phyloP scores from a whole-genome alignment of 2,888 invertebrate genomes.

The Scaeva pyrastri region DNA sequence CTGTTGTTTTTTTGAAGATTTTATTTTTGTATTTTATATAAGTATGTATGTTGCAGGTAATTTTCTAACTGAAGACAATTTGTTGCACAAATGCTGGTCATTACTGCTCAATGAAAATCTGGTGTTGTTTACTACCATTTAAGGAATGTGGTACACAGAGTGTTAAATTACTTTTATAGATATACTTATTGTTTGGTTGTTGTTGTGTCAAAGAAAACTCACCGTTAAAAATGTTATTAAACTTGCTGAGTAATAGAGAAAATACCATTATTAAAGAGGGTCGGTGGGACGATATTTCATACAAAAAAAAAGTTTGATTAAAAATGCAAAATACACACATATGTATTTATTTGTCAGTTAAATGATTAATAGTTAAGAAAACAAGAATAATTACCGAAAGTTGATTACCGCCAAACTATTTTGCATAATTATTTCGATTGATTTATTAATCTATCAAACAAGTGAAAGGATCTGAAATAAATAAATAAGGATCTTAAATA shows the following conservation, averaged over 20 bases:
- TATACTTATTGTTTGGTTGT: slow-evolving; percentile 10
- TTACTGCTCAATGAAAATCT: slow-evolving; percentile 68
- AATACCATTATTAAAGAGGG: slow-evolving; percentile 8
- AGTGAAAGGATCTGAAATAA: slow-evolving; percentile 32
- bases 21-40: slow-evolving; percentile 36
- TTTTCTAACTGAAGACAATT: slow-evolving; percentile 72
- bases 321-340: slow-evolving; percentile 30
- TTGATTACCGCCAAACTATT: slow-evolving; percentile 20
- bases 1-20: slow-evolving; percentile 39
- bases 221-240: slow-evolving; percentile 71
- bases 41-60: slow-evolving; percentile 47
- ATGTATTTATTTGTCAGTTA: slow-evolving; percentile 44
- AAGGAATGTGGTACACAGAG: slow-evolving; percentile 75
- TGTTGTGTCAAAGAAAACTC: slow-evolving; percentile 52
- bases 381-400: slow-evolving; percentile 51
- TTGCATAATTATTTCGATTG: slow-evolving; percentile 28
- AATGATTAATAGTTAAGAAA: slow-evolving; percentile 52
- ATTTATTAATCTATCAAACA: background rate
- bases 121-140: slow-evolving; percentile 73
- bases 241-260: slow-evolving; percentile 51
- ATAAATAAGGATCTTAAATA: background rate
- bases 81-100: slow-evolving; percentile 73
- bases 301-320: slow-evolving; percentile 46
- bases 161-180: slow-evolving; percentile 63
- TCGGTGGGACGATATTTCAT: slow-evolving; percentile 22